Percentiles rank a stretch among this genome's conserved stretches.
These are phyloP conservation scores for Tortricodes alternella DNA, from an alignment of 2,888 invertebrate genomes.

Conservation along the genomic window DNA sequence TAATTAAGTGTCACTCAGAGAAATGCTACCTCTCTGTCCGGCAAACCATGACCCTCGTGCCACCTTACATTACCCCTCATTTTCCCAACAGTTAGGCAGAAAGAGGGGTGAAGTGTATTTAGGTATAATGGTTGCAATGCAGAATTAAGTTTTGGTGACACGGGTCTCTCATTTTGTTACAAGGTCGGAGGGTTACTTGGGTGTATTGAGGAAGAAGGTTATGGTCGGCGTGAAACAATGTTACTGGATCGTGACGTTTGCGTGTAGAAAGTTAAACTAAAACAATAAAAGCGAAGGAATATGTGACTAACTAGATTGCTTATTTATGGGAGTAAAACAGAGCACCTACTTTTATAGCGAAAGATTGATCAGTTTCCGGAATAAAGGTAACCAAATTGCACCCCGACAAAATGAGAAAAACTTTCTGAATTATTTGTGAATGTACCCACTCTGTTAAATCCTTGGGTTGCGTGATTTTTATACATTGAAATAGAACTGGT, in stretches of 20 bases:
- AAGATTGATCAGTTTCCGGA: too few species aligned
- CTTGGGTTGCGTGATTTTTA: too few species aligned
- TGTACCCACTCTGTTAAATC: too few species aligned
- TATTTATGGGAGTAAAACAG: too few species aligned
- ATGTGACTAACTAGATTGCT: too few species aligned
- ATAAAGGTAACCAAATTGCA: too few species aligned
- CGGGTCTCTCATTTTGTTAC: conserved; percentile 24
- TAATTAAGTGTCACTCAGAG: conserved; percentile 25
- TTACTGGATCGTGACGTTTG: conserved; percentile 6
- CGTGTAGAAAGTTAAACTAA: too few species aligned
- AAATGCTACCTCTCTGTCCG: conserved; percentile 7
- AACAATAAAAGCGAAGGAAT: too few species aligned
- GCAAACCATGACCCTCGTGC: neutral
- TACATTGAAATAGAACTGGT: too few species aligned
- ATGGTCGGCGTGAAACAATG: conserved; percentile 1
- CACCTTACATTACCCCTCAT: neutral
- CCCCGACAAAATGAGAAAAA: too few species aligned
- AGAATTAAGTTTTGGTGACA: conserved; percentile 30
- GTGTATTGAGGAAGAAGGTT: conserved; percentile 13
- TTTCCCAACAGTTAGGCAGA: neutral
- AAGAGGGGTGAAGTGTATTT: neutral
- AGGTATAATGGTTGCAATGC: conserved; percentile 9
- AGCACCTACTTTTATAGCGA: too few species aligned
- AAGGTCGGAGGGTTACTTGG: conserved; percentile 14
- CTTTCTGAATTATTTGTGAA: too few species aligned